Conservation (phyloP, 2,797 vertebrate species). For the Cryptoprocta ferox region DNA sequence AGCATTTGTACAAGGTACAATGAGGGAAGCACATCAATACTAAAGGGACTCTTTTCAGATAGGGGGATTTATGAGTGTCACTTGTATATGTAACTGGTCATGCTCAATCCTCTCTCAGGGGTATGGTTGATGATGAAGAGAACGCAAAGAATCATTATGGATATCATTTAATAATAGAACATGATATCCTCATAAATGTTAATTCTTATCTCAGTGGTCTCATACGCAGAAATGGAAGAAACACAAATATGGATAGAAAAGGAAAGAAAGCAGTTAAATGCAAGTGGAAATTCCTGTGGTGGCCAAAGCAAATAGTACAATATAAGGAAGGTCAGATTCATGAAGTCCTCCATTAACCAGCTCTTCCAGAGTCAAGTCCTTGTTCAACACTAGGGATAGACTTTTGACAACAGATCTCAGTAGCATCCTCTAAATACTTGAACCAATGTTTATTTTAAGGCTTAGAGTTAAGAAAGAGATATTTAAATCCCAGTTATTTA, state of each 20-base stretch:
- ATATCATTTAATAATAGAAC: not conserved
- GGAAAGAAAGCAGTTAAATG: conserved; percentile 40
- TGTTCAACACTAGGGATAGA: not conserved
- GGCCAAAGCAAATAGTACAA: not conserved
- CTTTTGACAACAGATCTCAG: not conserved
- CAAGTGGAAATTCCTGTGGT: not conserved
- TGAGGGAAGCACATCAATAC: not conserved
- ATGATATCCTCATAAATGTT: not conserved
- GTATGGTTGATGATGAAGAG: not conserved
- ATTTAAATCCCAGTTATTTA: conserved; percentile 54
- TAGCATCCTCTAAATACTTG: not conserved
- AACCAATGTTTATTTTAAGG: conserved; percentile 56
- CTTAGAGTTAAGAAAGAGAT: conserved; percentile 17
- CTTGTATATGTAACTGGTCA: not conserved
- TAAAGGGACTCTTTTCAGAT: not conserved
- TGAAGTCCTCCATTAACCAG: conserved; percentile 12
- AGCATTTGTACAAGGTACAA: not conserved
- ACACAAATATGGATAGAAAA: not conserved
- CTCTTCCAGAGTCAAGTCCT: not conserved
- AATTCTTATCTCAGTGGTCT: not conserved
- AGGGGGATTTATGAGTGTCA: not conserved
- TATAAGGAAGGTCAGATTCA: not conserved
- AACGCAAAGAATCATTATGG: not conserved
- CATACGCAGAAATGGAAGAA: conserved; percentile 3
- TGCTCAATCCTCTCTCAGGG: not conserved